These are phyloP conservation scores for Aphelocoma coerulescens DNA, from an alignment of 2,113 vertebrate species.

Conservation along the genomic window DNA sequence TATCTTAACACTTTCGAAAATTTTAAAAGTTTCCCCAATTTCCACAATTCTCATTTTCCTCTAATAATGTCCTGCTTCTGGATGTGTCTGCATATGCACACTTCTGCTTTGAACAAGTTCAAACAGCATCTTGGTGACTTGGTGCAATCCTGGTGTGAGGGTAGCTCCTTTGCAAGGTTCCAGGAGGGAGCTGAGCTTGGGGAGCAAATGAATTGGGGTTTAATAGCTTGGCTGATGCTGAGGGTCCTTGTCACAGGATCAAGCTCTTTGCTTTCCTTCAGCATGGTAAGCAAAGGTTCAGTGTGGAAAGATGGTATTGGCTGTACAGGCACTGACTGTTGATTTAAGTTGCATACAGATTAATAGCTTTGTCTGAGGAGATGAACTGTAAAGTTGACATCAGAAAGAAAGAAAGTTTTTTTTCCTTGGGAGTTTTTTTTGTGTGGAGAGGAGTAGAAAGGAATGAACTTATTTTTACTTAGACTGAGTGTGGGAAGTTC, in stretches of 20 bases:
- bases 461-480: background rate
- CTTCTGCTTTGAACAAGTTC: background rate
- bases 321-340: fast-evolving
- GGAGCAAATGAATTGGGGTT: background rate
- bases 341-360: background rate
- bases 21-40: background rate
- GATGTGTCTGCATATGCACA: background rate
- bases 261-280: background rate
- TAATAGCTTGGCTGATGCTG: background rate
- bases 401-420: background rate
- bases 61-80: background rate
- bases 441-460: background rate
- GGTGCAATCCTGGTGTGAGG: background rate
- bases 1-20: background rate
- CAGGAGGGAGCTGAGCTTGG: background rate
- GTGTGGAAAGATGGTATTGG: background rate
- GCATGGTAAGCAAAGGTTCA: background rate
- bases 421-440: background rate
- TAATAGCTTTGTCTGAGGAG: background rate
- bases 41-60: background rate
- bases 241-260: background rate
- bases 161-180: background rate
- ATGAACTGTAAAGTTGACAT: background rate
- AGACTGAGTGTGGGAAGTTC: background rate
- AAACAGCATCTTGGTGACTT: background rate